Evolutionary conservation across 1,140 invertebrate genomes (phyloP).

Genomic region (Leucophenga varia): DNA sequence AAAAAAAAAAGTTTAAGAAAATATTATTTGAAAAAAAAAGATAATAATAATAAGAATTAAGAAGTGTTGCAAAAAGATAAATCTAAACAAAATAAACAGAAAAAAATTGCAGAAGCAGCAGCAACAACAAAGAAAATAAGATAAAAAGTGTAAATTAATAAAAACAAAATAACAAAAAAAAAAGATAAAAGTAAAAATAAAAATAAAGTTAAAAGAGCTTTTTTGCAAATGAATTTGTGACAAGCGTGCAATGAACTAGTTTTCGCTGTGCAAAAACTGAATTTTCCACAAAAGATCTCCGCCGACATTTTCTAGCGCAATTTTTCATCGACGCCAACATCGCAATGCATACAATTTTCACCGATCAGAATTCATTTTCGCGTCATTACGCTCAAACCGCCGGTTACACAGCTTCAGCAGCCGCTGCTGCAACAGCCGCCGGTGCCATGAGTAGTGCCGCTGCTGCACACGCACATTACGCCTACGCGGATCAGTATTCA

Average conservation of each 20-base stretch:
- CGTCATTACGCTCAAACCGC: slow-evolving; percentile 61
- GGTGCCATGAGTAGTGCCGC: slow-evolving; percentile 58
- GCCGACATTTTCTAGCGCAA: background rate
- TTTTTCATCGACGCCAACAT: background rate
- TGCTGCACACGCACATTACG: slow-evolving; percentile 59
- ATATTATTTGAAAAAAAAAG: slow-evolving; percentile 45
- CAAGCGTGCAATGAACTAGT: too few relatives aligned
- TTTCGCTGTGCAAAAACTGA: too few relatives aligned
- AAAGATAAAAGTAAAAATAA: background rate
- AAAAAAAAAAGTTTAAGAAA: slow-evolving; percentile 41
- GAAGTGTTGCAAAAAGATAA: slow-evolving; percentile 2
- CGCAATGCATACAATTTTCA: slow-evolving; percentile 82
- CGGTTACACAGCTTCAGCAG: slow-evolving; percentile 59
- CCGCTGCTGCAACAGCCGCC: slow-evolving; percentile 52
- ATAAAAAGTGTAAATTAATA: too few relatives aligned
- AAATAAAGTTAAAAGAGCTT: background rate
- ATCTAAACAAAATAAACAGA: background rate
- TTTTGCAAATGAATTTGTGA: background rate
- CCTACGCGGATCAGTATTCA: slow-evolving; percentile 73
- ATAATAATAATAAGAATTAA: too few relatives aligned
- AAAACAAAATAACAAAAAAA: slow-evolving; percentile 3
- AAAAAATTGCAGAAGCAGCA: slow-evolving; percentile 1
- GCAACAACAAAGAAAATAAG: slow-evolving; percentile 13
- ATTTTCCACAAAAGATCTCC: background rate
- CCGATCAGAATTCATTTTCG: slow-evolving; percentile 76